Evolutionary conservation across 2,888 invertebrate genomes (phyloP), one percentile per base, ranked within the genome.

Genomic region (Anorthoa munda): DNA sequence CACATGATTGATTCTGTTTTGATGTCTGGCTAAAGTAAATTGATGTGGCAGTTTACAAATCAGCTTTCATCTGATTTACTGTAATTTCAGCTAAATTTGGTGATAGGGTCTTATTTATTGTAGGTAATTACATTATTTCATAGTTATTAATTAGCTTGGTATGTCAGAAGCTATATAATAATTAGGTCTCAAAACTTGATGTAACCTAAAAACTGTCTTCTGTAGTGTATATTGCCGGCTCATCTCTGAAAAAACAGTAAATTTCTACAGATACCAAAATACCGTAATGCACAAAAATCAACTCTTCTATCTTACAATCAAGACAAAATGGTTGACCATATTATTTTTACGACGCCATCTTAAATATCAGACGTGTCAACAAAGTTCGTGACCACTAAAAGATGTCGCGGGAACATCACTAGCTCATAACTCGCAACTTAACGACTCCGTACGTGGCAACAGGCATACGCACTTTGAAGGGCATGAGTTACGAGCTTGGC

Each of bases 401-500:
- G 31, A 51, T 48, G 56, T 61, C n/a, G 3, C 23, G 7, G 65
- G 71, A 0, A 67, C 81, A 74, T 60, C 82, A 71, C 81, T 81
- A 66, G 71, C 65, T 66, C 82, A 86, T 87, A 85, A 83, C 80
- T 85, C 76, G 75, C 73, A 75, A 85, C 81, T 86, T 86, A 88
- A 86, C 81, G 85, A 74, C 77, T 68, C 46, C 48, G 81, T 85
- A 81, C 85, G 82, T 81, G 83, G 75, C 81, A 84, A 90, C 90
- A 90, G 84, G 89, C 86, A 82, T 87, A 88, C 88, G 90, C 90
- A 90, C 90, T 90, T 87, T 80, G 88, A 89, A 86, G 86, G 86
- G 77, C 77, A 64, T 81, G 82, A 87, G 73, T 87, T 87, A 87
- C 80, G 86, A 83, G 72, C 78, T 68, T 50, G 66, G 76, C 61